Evolutionary conservation across 2,888 invertebrate genomes (phyloP).

Genomic region (Marronus borbonicus): DNA sequence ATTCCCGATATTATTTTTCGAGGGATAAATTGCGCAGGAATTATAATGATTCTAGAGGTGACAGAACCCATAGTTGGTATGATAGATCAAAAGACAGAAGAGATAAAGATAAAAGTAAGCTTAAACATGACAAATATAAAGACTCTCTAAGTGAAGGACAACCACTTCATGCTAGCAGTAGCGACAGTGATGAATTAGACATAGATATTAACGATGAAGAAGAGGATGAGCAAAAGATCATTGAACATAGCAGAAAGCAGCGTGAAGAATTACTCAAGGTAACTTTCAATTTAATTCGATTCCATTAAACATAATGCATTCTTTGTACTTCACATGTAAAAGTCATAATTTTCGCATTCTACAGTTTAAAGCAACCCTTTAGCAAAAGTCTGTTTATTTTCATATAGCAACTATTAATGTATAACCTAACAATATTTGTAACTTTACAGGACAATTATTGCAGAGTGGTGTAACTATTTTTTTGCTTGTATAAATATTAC

Average conservation of each 20-base stretch:
- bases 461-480: too few species aligned
- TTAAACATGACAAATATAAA: slow-evolving; percentile 75
- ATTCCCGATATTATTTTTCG: slow-evolving; percentile 57
- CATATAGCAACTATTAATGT: too few species aligned
- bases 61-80: slow-evolving; percentile 54
- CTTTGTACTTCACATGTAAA: too few species aligned
- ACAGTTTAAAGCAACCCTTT: too few species aligned
- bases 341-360: too few species aligned
- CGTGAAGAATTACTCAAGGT: slow-evolving; percentile 91
- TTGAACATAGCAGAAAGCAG: slow-evolving; percentile 89
- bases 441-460: too few species aligned
- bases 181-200: slow-evolving; percentile 83
- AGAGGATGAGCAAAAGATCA: slow-evolving; percentile 94
- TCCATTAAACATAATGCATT: too few species aligned
- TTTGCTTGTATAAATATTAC: too few species aligned
- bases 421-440: too few species aligned
- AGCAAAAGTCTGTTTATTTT: too few species aligned
- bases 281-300: slow-evolving; percentile 52
- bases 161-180: slow-evolving; percentile 80
- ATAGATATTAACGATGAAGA: slow-evolving; percentile 87
- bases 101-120: slow-evolving; percentile 68
- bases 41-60: slow-evolving; percentile 61
- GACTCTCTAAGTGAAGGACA: slow-evolving; percentile 87
- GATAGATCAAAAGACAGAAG: slow-evolving; percentile 65
- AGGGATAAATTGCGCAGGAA: slow-evolving; percentile 64